phyloP scores from a whole-genome alignment of 2,888 invertebrate species.

The Brachyopa scutellaris region DNA sequence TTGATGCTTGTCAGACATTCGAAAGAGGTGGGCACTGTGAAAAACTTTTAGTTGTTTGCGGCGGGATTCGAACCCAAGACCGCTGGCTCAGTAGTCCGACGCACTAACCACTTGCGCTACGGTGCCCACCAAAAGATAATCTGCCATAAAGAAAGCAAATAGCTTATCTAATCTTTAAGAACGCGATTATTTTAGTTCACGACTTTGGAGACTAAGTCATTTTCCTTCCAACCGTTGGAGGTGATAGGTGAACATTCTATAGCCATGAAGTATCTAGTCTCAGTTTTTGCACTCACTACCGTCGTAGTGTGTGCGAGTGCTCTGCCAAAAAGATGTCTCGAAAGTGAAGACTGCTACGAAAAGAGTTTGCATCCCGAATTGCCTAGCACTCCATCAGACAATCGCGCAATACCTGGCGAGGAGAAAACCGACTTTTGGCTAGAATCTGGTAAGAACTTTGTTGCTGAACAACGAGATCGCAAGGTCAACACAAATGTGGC shows the following conservation, averaged over 20 bases:
- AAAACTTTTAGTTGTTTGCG: too few relatives aligned
- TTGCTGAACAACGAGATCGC: conserved; percentile 77
- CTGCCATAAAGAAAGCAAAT: not conserved
- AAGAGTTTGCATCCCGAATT: conserved; percentile 78
- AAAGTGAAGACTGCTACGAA: conserved; percentile 77
- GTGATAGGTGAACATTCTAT: not conserved
- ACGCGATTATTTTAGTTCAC: not conserved
- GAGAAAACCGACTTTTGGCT: conserved; percentile 78
- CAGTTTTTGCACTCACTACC: not conserved
- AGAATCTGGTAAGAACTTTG: conserved; percentile 75
- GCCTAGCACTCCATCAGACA: not conserved
- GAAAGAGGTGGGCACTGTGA: too few relatives aligned
- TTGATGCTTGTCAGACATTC: too few relatives aligned
- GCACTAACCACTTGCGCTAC: too few relatives aligned
- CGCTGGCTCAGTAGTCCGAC: too few relatives aligned
- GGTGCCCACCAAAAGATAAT: conserved; percentile 20
- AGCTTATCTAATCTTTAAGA: conserved; percentile 10
- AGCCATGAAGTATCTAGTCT: conserved; percentile 5
- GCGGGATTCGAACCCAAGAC: too few relatives aligned
- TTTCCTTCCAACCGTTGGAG: not conserved
- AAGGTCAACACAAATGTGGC: conserved; percentile 82
- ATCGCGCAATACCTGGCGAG: conserved; percentile 73
- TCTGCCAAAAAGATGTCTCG: conserved; percentile 75
- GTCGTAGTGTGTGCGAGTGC: not conserved
- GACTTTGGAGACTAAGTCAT: not conserved